Conservation (phyloP, 2,888 invertebrate species). For the Lamellibrachia columna region DNA sequence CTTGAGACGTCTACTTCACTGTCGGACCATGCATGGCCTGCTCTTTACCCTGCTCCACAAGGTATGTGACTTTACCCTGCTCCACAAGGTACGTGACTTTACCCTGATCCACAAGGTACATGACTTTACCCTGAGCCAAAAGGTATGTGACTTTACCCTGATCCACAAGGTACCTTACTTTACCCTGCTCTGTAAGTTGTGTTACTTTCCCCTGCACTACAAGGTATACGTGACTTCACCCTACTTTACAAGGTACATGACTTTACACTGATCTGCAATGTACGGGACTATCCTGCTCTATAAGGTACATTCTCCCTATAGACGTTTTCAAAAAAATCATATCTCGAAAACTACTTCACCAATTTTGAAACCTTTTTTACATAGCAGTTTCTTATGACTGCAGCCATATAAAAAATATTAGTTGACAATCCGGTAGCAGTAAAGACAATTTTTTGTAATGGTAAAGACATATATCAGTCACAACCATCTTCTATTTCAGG, state of each 20-base stretch:
- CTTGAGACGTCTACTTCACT: conserved; percentile 59
- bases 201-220: background rate
- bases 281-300: conserved; percentile 13
- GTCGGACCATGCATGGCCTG: conserved; percentile 74
- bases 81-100: background rate
- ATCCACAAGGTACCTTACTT: conserved; percentile 43
- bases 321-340: too few relatives aligned
- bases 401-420: too few relatives aligned
- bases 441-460: too few relatives aligned
- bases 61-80: conserved; percentile 32
- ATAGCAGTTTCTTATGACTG: too few relatives aligned
- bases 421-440: too few relatives aligned
- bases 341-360: too few relatives aligned
- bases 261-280: conserved; percentile 68
- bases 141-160: conserved; percentile 66
- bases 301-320: background rate
- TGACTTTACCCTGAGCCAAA: background rate
- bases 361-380: too few relatives aligned
- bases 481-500: background rate
- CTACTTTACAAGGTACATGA: background rate
- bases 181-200: background rate
- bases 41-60: conserved; percentile 70
- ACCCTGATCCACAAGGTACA: background rate
- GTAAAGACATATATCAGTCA: too few relatives aligned
- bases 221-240: background rate